Percentiles rank a stretch among this genome's conserved stretches.
phyloP scores from a whole-genome alignment of 2,113 vertebrate species.

The Carettochelys insculpta region DNA sequence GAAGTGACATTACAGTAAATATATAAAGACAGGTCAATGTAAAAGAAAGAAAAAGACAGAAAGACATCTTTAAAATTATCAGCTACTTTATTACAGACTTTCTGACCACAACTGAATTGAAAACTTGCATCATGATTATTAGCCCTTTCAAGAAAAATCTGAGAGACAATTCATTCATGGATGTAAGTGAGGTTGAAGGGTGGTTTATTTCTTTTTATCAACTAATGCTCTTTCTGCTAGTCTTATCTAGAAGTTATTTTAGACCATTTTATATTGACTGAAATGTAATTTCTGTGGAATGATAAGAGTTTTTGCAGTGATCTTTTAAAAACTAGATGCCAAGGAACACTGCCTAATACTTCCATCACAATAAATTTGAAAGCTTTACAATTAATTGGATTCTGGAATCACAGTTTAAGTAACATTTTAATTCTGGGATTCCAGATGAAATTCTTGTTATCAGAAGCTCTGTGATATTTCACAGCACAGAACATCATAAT shows the following conservation, averaged over 20 bases:
- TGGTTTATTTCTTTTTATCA: neutral
- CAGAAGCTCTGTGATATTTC: neutral
- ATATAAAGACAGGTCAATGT: neutral
- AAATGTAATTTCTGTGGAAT: neutral
- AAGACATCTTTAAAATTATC: neutral
- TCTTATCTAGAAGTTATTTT: neutral
- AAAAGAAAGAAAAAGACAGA: neutral
- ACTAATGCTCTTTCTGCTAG: neutral
- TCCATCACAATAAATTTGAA: neutral
- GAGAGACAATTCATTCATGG: neutral
- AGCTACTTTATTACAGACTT: neutral
- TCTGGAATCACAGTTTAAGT: neutral
- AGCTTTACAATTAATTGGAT: neutral
- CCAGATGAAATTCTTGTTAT: neutral
- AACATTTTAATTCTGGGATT: neutral
- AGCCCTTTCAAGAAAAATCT: neutral
- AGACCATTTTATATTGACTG: neutral
- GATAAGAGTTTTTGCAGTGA: neutral
- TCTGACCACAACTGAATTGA: neutral
- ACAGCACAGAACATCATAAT: neutral
- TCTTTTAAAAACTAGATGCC: neutral
- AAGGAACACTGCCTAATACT: neutral
- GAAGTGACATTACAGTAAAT: neutral
- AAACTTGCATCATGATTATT: neutral
- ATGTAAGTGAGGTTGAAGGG: neutral